Evolutionary conservation across 64 coral and sea anemone species (phyloP).

Genomic region (Cladopsammia gracilis): DNA sequence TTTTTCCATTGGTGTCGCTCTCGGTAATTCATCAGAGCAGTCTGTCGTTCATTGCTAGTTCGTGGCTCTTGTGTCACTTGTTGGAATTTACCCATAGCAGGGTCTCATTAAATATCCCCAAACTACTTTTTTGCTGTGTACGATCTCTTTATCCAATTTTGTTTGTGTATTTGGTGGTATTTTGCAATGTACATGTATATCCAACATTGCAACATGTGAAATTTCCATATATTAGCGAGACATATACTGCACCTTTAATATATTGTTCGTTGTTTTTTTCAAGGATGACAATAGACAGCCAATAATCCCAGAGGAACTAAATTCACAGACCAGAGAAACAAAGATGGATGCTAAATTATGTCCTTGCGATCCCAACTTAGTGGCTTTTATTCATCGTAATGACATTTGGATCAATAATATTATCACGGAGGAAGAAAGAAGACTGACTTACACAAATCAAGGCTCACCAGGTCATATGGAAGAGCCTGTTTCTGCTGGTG

Average conservation of each 20-base stretch:
- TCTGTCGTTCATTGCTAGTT: no score
- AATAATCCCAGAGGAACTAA: slow-evolving; percentile 84
- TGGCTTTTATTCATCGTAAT: slow-evolving; percentile 98
- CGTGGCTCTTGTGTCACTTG: no score
- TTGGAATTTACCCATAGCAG: no score
- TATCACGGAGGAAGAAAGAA: slow-evolving; percentile 81
- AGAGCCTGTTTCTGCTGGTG: slow-evolving; percentile 93
- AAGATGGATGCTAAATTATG: slow-evolving; percentile 99
- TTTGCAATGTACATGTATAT: no score
- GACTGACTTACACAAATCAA: slow-evolving; percentile 84
- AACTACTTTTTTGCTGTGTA: no score
- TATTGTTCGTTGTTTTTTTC: background rate
- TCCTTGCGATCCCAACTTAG: slow-evolving; percentile 91
- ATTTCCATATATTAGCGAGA: no score
- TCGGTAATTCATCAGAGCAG: no score
- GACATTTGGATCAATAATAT: slow-evolving; percentile 94
- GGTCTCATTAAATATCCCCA: no score
- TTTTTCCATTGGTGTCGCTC: no score
- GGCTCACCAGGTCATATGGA: slow-evolving; percentile 86
- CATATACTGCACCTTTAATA: background rate
- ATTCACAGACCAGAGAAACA: slow-evolving; percentile 83
- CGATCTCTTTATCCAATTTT: no score
- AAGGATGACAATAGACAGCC: slow-evolving; percentile 67
- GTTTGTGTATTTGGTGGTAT: no score
- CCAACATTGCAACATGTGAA: no score